These are phyloP conservation scores for Osmerus eperlanus DNA, from an alignment of 2,113 vertebrate species.

Conservation along the genomic window DNA sequence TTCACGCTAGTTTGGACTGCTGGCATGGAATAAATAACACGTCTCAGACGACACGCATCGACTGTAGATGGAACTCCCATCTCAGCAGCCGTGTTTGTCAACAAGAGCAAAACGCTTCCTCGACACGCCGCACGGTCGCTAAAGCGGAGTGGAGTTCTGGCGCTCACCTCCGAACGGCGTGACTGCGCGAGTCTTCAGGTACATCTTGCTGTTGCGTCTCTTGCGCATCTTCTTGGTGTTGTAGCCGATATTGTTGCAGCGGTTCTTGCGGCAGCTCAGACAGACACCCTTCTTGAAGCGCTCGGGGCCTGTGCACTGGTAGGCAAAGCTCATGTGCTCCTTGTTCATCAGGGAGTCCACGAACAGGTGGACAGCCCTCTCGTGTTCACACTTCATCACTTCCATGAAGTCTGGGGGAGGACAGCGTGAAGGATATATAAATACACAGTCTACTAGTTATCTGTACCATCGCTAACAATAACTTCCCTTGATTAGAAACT, in stretches of 20 bases:
- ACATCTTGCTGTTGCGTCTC: conserved; percentile 91
- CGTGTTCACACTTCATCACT: conserved; percentile 89
- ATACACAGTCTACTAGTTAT: conserved; percentile 3
- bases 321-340: conserved; percentile 90
- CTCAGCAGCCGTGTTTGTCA: background rate
- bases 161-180: conserved; percentile 88
- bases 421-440: background rate
- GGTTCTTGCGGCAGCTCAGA: conserved; percentile 95
- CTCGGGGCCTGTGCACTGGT: conserved; percentile 83
- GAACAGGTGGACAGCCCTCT: conserved; percentile 89
- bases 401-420: conserved; percentile 77
- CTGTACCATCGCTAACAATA: background rate
- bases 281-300: conserved; percentile 97
- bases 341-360: conserved; percentile 92
- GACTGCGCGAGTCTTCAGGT: conserved; percentile 88
- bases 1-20: background rate
- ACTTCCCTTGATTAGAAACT: background rate
- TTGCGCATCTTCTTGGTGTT: conserved; percentile 80
- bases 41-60: background rate
- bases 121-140: background rate
- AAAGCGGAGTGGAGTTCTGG: background rate
- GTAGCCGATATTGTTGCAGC: conserved; percentile 93
- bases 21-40: background rate
- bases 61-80: background rate
- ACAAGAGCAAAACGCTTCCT: background rate